Evolutionary conservation across 2,888 invertebrate genomes (phyloP).

Genomic region (Blastobasis lacticolella): DNA sequence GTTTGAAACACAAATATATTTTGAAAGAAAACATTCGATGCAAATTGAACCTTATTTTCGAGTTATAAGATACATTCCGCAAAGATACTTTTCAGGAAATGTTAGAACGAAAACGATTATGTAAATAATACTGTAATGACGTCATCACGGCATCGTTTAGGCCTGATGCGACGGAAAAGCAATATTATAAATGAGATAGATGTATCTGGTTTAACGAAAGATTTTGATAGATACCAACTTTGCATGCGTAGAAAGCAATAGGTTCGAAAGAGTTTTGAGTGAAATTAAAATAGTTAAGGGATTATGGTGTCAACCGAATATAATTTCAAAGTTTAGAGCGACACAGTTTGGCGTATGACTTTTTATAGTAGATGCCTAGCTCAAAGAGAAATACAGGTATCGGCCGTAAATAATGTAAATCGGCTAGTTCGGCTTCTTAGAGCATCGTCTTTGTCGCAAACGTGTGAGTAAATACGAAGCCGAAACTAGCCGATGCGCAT

Average conservation of each 20-base stretch:
- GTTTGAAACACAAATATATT: constrained; percentile 25
- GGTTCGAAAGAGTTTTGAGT: too few relatives aligned
- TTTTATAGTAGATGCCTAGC: too few relatives aligned
- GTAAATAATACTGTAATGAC: constrained; percentile 56
- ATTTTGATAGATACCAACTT: constrained; percentile 20
- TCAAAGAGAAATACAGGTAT: too few relatives aligned
- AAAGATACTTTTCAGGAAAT: constrained; percentile 16
- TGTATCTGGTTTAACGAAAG: constrained; percentile 23
- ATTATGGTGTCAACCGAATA: too few relatives aligned
- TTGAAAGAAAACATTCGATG: constrained; percentile 10
- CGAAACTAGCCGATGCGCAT: too few relatives aligned
- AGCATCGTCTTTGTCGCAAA: too few relatives aligned
- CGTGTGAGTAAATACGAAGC: too few relatives aligned
- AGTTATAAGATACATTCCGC: constrained; percentile 18
- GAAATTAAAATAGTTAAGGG: too few relatives aligned
- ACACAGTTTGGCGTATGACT: too few relatives aligned
- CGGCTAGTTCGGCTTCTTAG: too few relatives aligned
- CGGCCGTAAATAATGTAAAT: too few relatives aligned
- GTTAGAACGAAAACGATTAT: constrained; percentile 41
- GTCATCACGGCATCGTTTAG: constrained; percentile 48
- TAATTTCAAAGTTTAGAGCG: too few relatives aligned
- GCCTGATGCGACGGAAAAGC: constrained; percentile 39
- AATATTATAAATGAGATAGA: constrained; percentile 45
- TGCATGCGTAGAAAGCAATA: background rate
- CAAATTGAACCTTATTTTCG: constrained; percentile 16